A percentile compares a stretch with the other conserved stretches of the same genome.
phyloP scores from a whole-genome alignment of 2,113 vertebrate species.

The Forbesichthys agassizii region DNA sequence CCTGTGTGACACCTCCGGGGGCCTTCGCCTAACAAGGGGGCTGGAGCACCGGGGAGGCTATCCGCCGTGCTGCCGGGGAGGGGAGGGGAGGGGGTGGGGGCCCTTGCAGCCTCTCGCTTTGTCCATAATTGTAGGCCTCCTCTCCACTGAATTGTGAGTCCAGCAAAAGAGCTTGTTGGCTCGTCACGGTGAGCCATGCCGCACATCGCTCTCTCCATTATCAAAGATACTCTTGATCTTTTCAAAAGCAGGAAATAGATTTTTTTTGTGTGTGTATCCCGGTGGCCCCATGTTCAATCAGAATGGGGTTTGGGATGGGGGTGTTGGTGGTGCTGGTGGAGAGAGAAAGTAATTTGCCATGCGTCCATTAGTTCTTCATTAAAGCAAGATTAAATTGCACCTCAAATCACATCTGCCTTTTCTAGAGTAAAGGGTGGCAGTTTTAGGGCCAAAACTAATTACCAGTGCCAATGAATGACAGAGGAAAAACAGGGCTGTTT shows the following conservation, averaged over 20 bases:
- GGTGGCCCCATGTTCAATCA: constrained; percentile 59
- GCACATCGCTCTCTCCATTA: constrained; percentile 95
- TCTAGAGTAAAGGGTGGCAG: constrained; percentile 99
- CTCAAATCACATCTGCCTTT: constrained; percentile 99
- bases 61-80: constrained; percentile 67
- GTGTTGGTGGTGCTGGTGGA: constrained; percentile 80
- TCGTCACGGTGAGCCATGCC: constrained; percentile 89
- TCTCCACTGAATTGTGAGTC: constrained; percentile 98
- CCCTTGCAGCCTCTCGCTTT: constrained; percentile 84
- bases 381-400: constrained; percentile 99
- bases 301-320: constrained; percentile 14
- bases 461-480: constrained; percentile 99
- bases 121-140: constrained; percentile 97
- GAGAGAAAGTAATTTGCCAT: constrained; percentile 99
- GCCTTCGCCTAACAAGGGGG: constrained; percentile 95
- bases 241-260: constrained; percentile 99
- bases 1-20: constrained; percentile 91
- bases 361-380: constrained; percentile 99
- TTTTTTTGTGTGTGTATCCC: constrained; percentile 75
- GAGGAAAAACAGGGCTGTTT: constrained; percentile 99
- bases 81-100: constrained; percentile 7
- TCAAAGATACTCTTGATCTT: constrained; percentile 99
- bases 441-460: constrained; percentile 99
- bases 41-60: constrained; percentile 89
- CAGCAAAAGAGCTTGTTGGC: constrained; percentile 99